Conservation (phyloP, 2,888 invertebrate genomes). For the Sturmia bella region DNA sequence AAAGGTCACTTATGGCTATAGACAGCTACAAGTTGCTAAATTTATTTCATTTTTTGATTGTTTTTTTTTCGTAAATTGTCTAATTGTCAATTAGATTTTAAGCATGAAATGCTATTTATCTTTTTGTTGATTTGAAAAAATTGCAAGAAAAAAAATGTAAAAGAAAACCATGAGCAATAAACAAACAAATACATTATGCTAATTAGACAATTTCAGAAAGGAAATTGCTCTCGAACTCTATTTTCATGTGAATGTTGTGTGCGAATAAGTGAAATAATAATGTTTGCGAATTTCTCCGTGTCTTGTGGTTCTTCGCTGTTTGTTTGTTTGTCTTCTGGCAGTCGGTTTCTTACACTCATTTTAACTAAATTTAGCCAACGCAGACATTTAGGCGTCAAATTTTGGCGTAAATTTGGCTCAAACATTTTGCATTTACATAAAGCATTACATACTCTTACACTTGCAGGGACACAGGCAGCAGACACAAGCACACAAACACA, state of each 20-base stretch:
- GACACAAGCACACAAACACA: neutral
- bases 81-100: conserved; percentile 55
- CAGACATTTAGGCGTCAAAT: conserved; percentile 71
- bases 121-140: conserved; percentile 25
- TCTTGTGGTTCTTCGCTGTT: neutral
- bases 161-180: neutral
- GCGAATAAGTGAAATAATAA: conserved; percentile 42
- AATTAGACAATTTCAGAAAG: conserved; percentile 40
- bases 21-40: conserved; percentile 18
- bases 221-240: conserved; percentile 38
- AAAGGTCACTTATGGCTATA: neutral
- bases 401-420: conserved; percentile 62
- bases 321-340: neutral
- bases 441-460: conserved; percentile 25
- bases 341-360: conserved; percentile 18
- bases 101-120: conserved; percentile 46
- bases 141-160: neutral
- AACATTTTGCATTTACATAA: conserved; percentile 47
- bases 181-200: conserved; percentile 26
- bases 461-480: neutral
- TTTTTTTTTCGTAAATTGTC: conserved; percentile 36
- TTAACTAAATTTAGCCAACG: conserved; percentile 68
- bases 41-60: conserved; percentile 2
- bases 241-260: conserved; percentile 23
- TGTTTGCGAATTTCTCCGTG: conserved; percentile 30